These are phyloP conservation scores for Glyptemys insculpta DNA, from an alignment of 2,797 vertebrate species.

Conservation along the genomic window DNA sequence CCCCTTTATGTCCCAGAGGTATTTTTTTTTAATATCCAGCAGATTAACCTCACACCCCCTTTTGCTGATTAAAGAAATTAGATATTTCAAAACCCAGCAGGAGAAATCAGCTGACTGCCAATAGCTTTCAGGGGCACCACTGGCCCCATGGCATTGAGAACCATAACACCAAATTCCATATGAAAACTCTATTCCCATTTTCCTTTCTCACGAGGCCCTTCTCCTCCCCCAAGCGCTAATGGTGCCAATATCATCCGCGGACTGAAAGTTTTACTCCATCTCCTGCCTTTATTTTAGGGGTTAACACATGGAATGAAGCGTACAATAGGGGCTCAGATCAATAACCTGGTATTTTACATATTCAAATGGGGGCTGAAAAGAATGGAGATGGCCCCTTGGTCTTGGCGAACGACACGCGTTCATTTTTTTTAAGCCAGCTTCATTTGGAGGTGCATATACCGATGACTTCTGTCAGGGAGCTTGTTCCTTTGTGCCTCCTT, in stretches of 20 bases:
- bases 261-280: background rate
- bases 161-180: background rate
- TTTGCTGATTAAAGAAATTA: background rate
- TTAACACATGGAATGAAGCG: background rate
- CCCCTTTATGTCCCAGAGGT: background rate
- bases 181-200: fast-evolving
- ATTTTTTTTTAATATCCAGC: background rate
- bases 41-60: background rate
- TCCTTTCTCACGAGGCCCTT: fast-evolving
- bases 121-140: background rate
- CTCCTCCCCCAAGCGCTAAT: fast-evolving
- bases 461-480: conserved; percentile 74
- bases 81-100: no score
- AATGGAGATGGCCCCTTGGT: background rate
- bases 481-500: conserved; percentile 78
- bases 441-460: conserved; percentile 39
- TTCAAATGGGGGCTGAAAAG: background rate
- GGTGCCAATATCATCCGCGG: background rate
- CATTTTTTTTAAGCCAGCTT: conserved; percentile 18
- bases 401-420: conserved; percentile 54
- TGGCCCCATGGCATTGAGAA: background rate
- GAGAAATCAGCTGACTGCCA: background rate
- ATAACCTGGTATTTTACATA: conserved; percentile 28
- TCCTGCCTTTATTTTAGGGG: background rate
- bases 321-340: background rate